Evolutionary conservation across 2,113 vertebrate genomes (phyloP).

Genomic region (Seriola rivoliana): DNA sequence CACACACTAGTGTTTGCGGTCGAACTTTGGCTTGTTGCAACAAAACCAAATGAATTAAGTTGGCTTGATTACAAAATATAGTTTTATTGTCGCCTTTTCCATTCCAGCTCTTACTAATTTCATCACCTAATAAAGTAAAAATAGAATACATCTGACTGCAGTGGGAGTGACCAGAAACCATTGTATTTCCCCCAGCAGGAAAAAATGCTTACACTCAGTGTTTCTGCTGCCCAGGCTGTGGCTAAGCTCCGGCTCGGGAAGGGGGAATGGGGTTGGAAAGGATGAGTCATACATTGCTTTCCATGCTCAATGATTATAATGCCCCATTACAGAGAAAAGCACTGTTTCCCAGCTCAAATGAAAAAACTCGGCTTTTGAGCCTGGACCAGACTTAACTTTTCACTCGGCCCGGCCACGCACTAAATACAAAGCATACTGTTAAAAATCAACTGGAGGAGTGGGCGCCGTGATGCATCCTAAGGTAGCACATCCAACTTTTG

Average conservation of each 20-base stretch:
- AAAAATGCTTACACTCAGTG: conserved; percentile 75
- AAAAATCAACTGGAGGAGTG: conserved; percentile 41
- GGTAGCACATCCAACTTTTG: conserved; percentile 36
- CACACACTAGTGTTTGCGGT: conserved; percentile 7
- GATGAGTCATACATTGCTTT: conserved; percentile 83
- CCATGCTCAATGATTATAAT: conserved; percentile 82
- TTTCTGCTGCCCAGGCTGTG: conserved; percentile 71
- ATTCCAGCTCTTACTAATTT: conserved; percentile 39
- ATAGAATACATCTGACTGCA: conserved; percentile 40
- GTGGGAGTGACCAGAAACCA: conserved; percentile 55
- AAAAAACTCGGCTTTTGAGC: conserved; percentile 59
- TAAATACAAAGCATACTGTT: conserved; percentile 39
- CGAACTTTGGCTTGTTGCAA: conserved; percentile 14
- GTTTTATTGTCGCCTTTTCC: conserved; percentile 29
- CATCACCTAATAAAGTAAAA: conserved; percentile 62
- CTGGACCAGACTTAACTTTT: conserved; percentile 53
- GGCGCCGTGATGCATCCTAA: conserved; percentile 32
- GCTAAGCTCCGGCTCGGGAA: conserved; percentile 60
- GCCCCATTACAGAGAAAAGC: conserved; percentile 79
- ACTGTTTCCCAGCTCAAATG: conserved; percentile 74
- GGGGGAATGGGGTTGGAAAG: conserved; percentile 79
- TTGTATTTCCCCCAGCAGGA: conserved; percentile 58
- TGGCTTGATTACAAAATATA: conserved; percentile 19
- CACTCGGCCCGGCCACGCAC: conserved; percentile 38
- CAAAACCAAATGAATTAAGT: conserved; percentile 40